Evolutionary conservation across 2,888 invertebrate species (phyloP).

Genomic region (Mythimna vitellina): DNA sequence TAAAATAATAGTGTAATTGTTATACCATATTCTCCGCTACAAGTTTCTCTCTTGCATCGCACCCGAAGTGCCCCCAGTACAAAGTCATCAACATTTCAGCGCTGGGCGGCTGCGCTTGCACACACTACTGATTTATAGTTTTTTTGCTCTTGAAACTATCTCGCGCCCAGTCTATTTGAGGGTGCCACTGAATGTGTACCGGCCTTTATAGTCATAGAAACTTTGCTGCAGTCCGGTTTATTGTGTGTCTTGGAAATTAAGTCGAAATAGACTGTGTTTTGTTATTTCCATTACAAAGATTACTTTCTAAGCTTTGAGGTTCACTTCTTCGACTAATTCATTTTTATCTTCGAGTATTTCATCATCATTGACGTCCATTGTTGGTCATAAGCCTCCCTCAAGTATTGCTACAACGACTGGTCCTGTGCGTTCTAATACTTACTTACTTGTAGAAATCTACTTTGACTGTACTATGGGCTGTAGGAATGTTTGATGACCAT

Average conservation of each 20-base stretch:
- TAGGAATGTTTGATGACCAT: no score
- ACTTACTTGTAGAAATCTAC: no score
- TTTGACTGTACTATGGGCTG: no score
- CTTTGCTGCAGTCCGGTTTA: conserved; percentile 23
- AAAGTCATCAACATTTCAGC: conserved; percentile 86
- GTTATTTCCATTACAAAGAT: not conserved
- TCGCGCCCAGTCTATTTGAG: conserved; percentile 65
- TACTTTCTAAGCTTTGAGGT: not conserved
- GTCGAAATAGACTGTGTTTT: conserved; percentile 7
- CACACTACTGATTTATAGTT: conserved; percentile 82
- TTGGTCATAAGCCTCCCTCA: no score
- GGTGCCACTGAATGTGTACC: conserved; percentile 57
- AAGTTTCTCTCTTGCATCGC: conserved; percentile 57
- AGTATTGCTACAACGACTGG: no score
- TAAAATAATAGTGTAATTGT: not conserved
- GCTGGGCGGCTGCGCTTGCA: conserved; percentile 78
- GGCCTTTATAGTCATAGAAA: conserved; percentile 53
- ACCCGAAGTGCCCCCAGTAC: conserved; percentile 65
- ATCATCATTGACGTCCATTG: no score
- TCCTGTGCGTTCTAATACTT: no score
- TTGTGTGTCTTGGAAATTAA: conserved; percentile 23
- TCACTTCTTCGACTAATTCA: not conserved
- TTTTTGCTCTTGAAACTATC: conserved; percentile 85
- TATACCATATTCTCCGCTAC: conserved; percentile 19
- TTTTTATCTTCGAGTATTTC: no score